Evolutionary conservation across 1,140 invertebrate genomes (phyloP), one percentile per base, ranked within the genome.

Genomic region (Lysiphlebus fabarum): DNA sequence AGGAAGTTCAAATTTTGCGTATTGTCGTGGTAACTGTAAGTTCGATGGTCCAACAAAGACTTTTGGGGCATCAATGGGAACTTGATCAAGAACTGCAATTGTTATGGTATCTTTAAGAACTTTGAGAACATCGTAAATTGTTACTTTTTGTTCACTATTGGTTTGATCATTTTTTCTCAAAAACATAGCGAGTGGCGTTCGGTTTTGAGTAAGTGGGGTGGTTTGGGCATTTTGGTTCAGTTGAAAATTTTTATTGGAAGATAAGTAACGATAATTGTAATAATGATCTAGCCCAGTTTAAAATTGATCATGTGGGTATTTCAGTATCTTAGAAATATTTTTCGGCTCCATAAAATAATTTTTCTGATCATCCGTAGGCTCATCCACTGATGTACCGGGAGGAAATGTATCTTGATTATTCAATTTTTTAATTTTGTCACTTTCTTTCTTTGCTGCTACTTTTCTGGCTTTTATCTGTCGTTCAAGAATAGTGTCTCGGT

Each of bases 11-110:
- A 92, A 92, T 76, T 91, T 92, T 0, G 86, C 82, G 61, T 88
- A 92, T 45, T 86, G 86, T 14, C 82, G 75, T 11, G 89, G 88
- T 12, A 87, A 82, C 37, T 83, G 82, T 54, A 92, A 76, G 64
- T 83, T 86, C 0, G 87, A 85, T 0, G 90, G 90, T 0, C 90
- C 90, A 0, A 92, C 88, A 65, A 92, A 92, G 33, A 92, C 87
- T 68, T 85, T 81, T 0, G 90, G 90, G 0, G 84, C 80, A 58
- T 86, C 80, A 4, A 83, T 79, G 2, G 80, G 70, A 5, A 91
- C 82, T 0, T 83, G 84, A 68, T 92, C 90, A 45, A 92, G 77
- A 2, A 92, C 90, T 5, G 87, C 84, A 51, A 92, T 89, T 0
- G 84, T 83, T 69, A 87, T 86, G 0, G 87, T 86, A 63, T 82